These are phyloP conservation scores for Patiria pectinifera DNA, from an alignment of 53 echinoderm and acorn worm species.

Conservation along the genomic window DNA sequence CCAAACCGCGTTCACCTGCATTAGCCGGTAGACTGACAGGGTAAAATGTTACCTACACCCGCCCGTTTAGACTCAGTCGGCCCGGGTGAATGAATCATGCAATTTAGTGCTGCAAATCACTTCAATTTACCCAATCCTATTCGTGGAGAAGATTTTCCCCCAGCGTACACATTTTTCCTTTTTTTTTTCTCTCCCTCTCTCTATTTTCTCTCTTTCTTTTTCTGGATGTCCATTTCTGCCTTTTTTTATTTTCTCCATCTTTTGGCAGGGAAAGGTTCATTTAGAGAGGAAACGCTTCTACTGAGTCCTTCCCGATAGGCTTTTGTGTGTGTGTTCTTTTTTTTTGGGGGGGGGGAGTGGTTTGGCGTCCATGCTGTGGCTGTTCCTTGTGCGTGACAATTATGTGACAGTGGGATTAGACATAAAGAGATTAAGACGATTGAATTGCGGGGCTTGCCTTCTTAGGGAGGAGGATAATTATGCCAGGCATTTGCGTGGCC, in stretches of 20 bases:
- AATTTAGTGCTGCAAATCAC: constrained; percentile 65
- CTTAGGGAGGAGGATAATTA: constrained; percentile 51
- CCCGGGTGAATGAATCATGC: constrained; percentile 60
- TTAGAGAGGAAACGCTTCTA: constrained; percentile 54
- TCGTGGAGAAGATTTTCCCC: constrained; percentile 63
- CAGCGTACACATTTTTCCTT: constrained; percentile 21
- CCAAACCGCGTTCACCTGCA: constrained; percentile 58
- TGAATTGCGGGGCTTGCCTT: constrained; percentile 54
- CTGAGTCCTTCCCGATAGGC: constrained; percentile 23
- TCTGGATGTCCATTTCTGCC: constrained; percentile 1
- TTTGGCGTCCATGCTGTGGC: constrained; percentile 25
- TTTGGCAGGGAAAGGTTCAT: constrained; percentile 26
- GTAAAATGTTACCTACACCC: constrained; percentile 60
- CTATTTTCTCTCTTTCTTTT: constrained; percentile 2
- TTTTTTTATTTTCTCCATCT: not conserved
- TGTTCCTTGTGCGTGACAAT: constrained; percentile 59
- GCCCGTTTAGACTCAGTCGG: constrained; percentile 43
- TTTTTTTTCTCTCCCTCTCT: not conserved
- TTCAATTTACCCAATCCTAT: constrained; percentile 65
- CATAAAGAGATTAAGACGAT: constrained; percentile 62
- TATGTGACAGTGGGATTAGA: constrained; percentile 64
- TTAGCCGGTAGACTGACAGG: constrained; percentile 51
- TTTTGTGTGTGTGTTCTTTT: not conserved
- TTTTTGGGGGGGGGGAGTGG: not conserved
- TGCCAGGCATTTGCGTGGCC: constrained; percentile 54